Conservation (phyloP, 2,113 vertebrate species). For the Podarcis raffonei region DNA sequence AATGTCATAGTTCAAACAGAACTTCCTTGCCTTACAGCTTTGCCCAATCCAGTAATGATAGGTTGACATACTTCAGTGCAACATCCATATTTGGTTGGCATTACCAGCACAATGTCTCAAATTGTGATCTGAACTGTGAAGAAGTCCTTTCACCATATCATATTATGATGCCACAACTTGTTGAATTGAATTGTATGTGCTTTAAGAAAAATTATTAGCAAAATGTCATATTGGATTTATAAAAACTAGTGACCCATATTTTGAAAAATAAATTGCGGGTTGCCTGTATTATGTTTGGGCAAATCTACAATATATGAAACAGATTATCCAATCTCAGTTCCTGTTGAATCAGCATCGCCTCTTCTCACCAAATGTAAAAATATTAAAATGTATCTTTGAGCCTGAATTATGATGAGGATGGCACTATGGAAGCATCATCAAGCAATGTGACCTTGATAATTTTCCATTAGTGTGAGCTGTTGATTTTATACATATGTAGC, state of each 20-base stretch:
- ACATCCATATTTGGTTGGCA: background rate
- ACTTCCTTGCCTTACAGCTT: background rate
- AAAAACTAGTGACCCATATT: background rate
- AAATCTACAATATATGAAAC: background rate
- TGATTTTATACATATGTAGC: background rate
- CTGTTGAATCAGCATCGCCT: background rate
- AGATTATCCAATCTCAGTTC: background rate
- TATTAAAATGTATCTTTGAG: slow-evolving; percentile 1
- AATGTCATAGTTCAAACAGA: background rate
- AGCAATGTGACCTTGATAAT: slow-evolving; percentile 20
- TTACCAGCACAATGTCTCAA: background rate
- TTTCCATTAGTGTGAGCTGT: background rate
- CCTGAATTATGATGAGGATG: slow-evolving; percentile 6
- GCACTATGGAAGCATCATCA: background rate
- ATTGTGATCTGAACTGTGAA: background rate
- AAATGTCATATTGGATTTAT: background rate
- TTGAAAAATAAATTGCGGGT: slow-evolving; percentile 2
- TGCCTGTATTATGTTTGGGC: background rate
- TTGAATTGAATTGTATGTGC: background rate
- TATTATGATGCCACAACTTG: background rate
- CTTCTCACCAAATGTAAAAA: background rate
- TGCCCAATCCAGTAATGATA: background rate
- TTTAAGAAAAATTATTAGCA: background rate
- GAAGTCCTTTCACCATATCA: background rate
- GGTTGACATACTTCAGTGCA: background rate